Evolutionary conservation across 1,140 invertebrate genomes (phyloP).

Genomic region (Helicoverpa armigera): DNA sequence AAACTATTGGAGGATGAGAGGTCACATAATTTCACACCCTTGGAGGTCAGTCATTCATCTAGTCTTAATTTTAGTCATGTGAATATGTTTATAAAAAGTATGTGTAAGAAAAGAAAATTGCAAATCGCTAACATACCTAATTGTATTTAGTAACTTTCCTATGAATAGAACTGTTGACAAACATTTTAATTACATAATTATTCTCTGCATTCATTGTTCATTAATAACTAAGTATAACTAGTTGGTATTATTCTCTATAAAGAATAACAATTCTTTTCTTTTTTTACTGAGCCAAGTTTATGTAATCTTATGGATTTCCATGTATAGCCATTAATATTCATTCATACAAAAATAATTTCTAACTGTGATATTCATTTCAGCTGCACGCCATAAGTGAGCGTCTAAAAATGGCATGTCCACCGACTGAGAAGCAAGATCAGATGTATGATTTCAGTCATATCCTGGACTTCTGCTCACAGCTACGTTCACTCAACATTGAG

Average conservation of each 20-base stretch:
- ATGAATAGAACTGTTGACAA: no score
- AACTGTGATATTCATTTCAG: conserved; percentile 86
- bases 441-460: conserved; percentile 95
- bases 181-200: no score
- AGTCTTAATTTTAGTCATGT: background rate
- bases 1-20: conserved; percentile 87
- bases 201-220: no score
- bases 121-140: background rate
- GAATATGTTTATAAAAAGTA: no score
- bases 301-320: no score
- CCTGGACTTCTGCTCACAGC: conserved; percentile 94
- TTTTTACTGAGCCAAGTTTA: no score
- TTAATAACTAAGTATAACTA: no score
- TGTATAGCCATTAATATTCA: no score
- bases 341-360: no score
- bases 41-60: conserved; percentile 88
- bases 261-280: background rate
- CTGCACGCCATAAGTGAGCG: conserved; percentile 95
- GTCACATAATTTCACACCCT: conserved; percentile 89
- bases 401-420: conserved; percentile 94
- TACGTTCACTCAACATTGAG: conserved; percentile 90
- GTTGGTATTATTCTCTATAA: background rate
- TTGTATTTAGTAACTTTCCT: background rate
- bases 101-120: no score
- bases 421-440: conserved; percentile 89